Evolutionary conservation across 2,797 vertebrate species (phyloP).

Genomic region (Chiroxiphia lanceolata): DNA sequence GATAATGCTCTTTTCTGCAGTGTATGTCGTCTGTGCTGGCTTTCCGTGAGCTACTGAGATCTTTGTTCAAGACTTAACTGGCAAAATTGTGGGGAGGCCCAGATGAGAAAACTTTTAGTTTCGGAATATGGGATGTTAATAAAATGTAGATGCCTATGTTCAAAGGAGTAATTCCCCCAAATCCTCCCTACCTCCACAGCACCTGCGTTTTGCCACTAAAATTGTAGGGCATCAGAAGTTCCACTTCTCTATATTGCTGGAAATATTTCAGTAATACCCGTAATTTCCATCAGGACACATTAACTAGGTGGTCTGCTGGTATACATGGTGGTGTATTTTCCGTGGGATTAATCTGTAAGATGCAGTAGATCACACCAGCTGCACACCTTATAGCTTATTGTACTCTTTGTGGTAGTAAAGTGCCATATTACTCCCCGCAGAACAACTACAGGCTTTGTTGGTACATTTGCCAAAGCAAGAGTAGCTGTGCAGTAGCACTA

Average conservation of each 20-base stretch:
- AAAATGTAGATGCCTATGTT: not conserved
- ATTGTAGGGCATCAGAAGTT: not conserved
- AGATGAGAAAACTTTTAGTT: not conserved
- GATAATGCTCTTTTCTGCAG: not conserved
- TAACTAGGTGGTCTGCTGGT: not conserved
- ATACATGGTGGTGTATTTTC: not conserved
- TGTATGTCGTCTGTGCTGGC: not conserved
- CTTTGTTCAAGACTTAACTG: not conserved
- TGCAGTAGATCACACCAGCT: not conserved
- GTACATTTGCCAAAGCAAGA: not conserved
- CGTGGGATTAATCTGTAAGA: not conserved
- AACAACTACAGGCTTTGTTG: not conserved
- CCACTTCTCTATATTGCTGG: not conserved
- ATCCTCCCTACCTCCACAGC: not conserved
- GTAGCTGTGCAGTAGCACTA: not conserved
- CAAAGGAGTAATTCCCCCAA: not conserved
- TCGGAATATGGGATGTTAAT: not conserved
- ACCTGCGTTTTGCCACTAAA: not conserved
- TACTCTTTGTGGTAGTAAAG: not conserved
- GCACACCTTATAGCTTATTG: not conserved
- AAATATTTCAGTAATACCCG: not conserved
- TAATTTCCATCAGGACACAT: not conserved
- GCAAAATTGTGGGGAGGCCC: not conserved
- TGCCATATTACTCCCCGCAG: fast-evolving
- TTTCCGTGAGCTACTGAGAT: not conserved